Base-by-base conservation (phyloP, 2,797 vertebrate genomes). In the Xenopus petersii region DNA sequence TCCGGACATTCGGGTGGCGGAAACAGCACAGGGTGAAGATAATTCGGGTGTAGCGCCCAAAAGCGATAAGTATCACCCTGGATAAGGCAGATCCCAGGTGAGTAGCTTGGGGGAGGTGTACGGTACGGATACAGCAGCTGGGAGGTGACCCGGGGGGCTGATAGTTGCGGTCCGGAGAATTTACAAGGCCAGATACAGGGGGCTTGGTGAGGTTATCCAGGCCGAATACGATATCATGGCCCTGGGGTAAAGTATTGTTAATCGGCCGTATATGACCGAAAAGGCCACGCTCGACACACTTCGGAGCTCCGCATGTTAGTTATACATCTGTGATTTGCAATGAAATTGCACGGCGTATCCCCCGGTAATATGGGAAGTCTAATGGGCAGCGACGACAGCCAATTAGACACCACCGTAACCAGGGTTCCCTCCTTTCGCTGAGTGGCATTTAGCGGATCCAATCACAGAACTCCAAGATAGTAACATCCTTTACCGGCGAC, bases 1-100 rank as follows among this genome's bases (percentile, higher is more conserved):
- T 70, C 72, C 79, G 59, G 64, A 74, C 58, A 75, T 67, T 74
- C 73, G 71, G 60, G 67, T 15, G 68, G 42, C 59, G 75, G 74
- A 66, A 74, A 62, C 70, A 67, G 30, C 68, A 55, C 55, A 68
- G 69, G 42, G 67, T 74, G 79, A 55, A 42, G 2, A 68, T 69
- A 66, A 16, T 72, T 21, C 12, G 33, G 76, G 74, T 62, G 71
- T 71, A 36, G 1, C 8, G 54, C 47, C 26, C 12, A 9, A 1
- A 67, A 67, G 63, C 21, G 21, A 21, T 16, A 9, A 63, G 8
- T 42, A 42, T 6, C 36, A 42, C 64, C 66, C 56, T 59, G 42
- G 49, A 67, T 6, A 46, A 17, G 36, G 64, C 30, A 73, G 71
- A 58, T 59, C 17, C 21, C 15, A n/a, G 76, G 76, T 69, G 62